A percentile compares a stretch with the other conserved stretches of the same genome.
phyloP scores from a whole-genome alignment of 2,888 invertebrate species.

The Petrolisthes cinctipes region DNA sequence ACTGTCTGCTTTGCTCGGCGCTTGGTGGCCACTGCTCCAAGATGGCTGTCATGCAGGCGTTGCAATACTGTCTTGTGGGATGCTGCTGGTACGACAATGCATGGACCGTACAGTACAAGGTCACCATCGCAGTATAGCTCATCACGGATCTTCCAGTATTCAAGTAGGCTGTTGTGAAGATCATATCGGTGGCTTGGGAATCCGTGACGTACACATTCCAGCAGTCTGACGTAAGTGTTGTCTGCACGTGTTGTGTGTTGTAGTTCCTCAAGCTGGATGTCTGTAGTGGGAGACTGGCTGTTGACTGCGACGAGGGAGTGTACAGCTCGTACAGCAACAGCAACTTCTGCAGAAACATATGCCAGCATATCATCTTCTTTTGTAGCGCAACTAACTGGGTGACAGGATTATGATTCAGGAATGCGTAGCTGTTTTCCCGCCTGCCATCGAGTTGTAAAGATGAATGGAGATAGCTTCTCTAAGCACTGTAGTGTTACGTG shows the following conservation, averaged over 20 bases:
- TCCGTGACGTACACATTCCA: no score
- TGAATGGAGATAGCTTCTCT: not conserved
- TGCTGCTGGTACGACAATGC: no score
- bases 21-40: slow-evolving; percentile 2
- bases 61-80: slow-evolving; percentile 16
- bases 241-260: no score
- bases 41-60: no score
- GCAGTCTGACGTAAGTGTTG: no score
- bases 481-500: no score
- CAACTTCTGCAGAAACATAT: not conserved
- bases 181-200: slow-evolving; percentile 18
- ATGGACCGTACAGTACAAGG: no score
- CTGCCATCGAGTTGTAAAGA: slow-evolving; percentile 6
- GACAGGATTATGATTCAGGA: not conserved
- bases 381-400: not conserved
- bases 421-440: slow-evolving; percentile 12
- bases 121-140: no score
- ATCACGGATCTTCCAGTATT: no score
- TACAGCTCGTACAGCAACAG: not conserved
- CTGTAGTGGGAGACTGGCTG: not conserved
- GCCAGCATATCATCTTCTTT: not conserved
- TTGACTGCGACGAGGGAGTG: not conserved
- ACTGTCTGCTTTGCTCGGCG: not conserved
- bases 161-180: slow-evolving; percentile 7
- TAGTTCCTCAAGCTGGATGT: not conserved